phyloP scores from a whole-genome alignment of 2,888 invertebrate species.

The Mythimna loreyi region DNA sequence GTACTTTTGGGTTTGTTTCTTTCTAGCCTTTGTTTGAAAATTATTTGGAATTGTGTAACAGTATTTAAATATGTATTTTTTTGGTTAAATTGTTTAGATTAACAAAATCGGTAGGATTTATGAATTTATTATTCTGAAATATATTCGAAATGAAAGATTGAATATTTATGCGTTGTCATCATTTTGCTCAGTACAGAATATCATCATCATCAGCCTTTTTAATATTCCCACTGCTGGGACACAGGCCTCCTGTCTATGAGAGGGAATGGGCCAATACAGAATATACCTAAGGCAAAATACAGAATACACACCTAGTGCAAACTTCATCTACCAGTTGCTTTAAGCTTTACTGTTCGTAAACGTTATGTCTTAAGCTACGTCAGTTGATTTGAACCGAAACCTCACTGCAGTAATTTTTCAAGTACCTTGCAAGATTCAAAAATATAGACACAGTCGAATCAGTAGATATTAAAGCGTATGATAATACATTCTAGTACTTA shows the following conservation, averaged over 20 bases:
- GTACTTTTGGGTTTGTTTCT: slow-evolving; percentile 28
- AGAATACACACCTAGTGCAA: neutral
- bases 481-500: too few species aligned
- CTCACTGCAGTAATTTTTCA: neutral
- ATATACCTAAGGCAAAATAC: neutral
- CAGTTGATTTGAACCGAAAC: slow-evolving; percentile 13
- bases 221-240: too few species aligned
- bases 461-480: too few species aligned
- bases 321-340: slow-evolving; percentile 29
- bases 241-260: too few species aligned
- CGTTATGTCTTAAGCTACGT: slow-evolving; percentile 15
- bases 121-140: too few species aligned
- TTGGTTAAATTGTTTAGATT: neutral
- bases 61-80: slow-evolving; percentile 19
- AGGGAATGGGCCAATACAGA: too few species aligned
- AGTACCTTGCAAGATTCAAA: neutral
- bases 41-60: slow-evolving; percentile 27
- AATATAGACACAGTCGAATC: too few species aligned
- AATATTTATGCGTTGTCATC: too few species aligned
- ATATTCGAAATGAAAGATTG: too few species aligned
- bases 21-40: slow-evolving; percentile 32
- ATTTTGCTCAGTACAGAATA: too few species aligned
- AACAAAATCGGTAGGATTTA: too few species aligned
- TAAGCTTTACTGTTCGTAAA: slow-evolving; percentile 18
- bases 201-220: too few species aligned